Evolutionary conservation across 2,797 vertebrate genomes (phyloP), one percentile per base, ranked within the genome.

Genomic region (Enteromius unitaeniatus): DNA sequence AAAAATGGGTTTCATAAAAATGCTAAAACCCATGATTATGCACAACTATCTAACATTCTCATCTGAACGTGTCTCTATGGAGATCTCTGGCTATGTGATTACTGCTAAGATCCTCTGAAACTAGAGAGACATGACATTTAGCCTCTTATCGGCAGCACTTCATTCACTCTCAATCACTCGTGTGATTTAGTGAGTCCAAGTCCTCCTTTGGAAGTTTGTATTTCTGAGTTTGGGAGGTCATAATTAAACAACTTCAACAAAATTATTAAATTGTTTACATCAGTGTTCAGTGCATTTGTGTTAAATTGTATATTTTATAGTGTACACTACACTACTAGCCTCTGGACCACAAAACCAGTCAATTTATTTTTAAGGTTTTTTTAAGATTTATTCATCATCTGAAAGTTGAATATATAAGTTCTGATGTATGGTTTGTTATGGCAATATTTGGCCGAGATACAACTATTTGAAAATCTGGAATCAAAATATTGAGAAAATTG

Each of bases 61-160:
- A 47, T 3, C 17, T 31, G 40, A 17, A 21, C 3, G 62, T 26
- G 21, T 79, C 47, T 79, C 6, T 65, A 53, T 14, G 11, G 47
- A 68, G 78, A 45, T 26, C 49, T 81, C 60, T 47, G 45, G 28
- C 58, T 40, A 3, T 62, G 67, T 85, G 70, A 85, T n/a, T 14
- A 68, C 64, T 47, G 64, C 8, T 67, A 62, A 49, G 21, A 64
- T 64, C 60, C 60, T 64, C 26, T 4, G 79, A 81, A 81, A 81
- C 51, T 6, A 58, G 37, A 81, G 67, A 60, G 17, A 34, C 4
- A 3, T 51, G 58, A 67, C 26, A 28, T 67, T 69, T 34, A 80
- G 67, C 17, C 23, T 31, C 10, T 81, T 26, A 55, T 55, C 47
- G 40, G 13, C 55, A 68, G 7, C 3, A 6, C 45, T 37, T 28